These are phyloP conservation scores for Glandiceps talaboti DNA, from an alignment of 53 echinoderm and acorn worm genomes.

Conservation along the genomic window DNA sequence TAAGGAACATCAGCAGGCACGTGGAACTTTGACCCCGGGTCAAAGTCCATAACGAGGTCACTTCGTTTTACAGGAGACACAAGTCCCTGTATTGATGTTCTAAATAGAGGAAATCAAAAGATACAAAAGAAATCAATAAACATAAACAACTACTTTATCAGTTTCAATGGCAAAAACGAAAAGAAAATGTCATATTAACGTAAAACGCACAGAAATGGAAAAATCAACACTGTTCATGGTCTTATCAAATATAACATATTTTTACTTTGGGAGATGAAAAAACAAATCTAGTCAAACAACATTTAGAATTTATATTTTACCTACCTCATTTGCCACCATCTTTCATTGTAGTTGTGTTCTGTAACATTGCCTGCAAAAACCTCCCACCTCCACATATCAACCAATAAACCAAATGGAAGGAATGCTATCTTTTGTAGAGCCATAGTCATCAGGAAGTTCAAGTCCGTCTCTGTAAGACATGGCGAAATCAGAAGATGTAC, in stretches of 20 bases:
- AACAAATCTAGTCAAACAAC: no score
- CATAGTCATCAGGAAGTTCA: slow-evolving; percentile 43
- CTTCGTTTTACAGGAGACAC: slow-evolving; percentile 50
- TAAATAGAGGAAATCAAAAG: no score
- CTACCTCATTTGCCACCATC: slow-evolving; percentile 52
- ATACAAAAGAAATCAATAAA: no score
- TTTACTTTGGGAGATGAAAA: no score
- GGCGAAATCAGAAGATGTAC: no score
- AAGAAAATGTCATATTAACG: no score
- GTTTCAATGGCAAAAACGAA: no score
- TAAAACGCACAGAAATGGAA: no score
- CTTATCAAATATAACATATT: no score
- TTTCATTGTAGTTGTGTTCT: slow-evolving; percentile 28
- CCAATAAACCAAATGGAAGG: slow-evolving; percentile 30
- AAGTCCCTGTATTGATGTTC: slow-evolving; percentile 36
- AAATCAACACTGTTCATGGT: no score
- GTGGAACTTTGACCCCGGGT: slow-evolving; percentile 79
- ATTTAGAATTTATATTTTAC: no score
- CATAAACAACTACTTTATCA: no score
- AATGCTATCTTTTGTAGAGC: slow-evolving; percentile 42
- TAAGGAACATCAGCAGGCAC: slow-evolving; percentile 32
- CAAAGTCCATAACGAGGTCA: slow-evolving; percentile 38
- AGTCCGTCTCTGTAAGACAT: slow-evolving; percentile 21
- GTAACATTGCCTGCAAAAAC: slow-evolving; percentile 32
- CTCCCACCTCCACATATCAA: slow-evolving; percentile 44